A percentile compares a stretch with the other conserved stretches of the same genome.
These are phyloP conservation scores for Drosophila pruinosa DNA, from an alignment of 1,140 invertebrate genomes.

Conservation along the genomic window DNA sequence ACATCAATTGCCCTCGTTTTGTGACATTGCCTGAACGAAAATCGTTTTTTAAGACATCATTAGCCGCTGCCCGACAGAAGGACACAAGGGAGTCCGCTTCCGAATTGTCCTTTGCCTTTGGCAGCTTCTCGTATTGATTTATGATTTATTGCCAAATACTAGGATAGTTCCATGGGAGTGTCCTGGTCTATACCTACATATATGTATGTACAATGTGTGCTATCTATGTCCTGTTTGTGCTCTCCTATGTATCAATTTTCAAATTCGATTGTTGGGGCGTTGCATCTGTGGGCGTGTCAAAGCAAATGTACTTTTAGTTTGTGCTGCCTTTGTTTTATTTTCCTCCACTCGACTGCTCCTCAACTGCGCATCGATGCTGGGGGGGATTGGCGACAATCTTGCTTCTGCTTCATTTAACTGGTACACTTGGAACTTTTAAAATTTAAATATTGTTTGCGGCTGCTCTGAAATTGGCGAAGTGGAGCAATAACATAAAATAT, in stretches of 20 bases:
- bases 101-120: conserved; percentile 18
- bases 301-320: neutral
- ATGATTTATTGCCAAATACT: conserved; percentile 70
- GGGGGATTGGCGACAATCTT: conserved; percentile 64
- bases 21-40: conserved; percentile 60
- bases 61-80: conserved; percentile 42
- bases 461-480: conserved; percentile 46
- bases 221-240: neutral
- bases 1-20: conserved; percentile 77
- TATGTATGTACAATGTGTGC: neutral
- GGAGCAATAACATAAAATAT: conserved; percentile 72
- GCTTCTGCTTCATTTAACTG: conserved; percentile 81
- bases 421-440: conserved; percentile 68
- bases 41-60: conserved; percentile 81
- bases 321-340: conserved; percentile 33
- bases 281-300: conserved; percentile 13
- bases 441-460: conserved; percentile 78
- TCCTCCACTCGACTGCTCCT: no score
- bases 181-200: neutral
- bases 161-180: conserved; percentile 42
- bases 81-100: conserved; percentile 21
- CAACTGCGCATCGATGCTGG: no score
- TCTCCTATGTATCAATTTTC: conserved; percentile 66
- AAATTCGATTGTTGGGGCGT: conserved; percentile 71
- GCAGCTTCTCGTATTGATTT: conserved; percentile 65